Conservation (phyloP, 2,888 invertebrate species). For the Diplolepis rosae region DNA sequence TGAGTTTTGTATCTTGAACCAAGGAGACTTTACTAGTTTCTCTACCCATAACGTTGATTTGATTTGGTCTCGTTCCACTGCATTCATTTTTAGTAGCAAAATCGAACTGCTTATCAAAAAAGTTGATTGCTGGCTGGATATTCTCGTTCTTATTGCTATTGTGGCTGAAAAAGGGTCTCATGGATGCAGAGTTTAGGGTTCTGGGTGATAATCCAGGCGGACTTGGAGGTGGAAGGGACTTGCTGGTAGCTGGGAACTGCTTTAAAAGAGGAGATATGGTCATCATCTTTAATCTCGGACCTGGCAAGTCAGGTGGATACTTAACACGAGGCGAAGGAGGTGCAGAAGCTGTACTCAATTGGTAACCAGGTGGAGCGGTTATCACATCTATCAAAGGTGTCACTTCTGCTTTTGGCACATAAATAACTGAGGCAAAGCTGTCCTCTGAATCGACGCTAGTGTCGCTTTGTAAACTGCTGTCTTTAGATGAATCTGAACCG, state of each 20-base stretch:
- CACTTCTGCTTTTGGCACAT: slow-evolving; percentile 87
- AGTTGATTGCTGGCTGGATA: slow-evolving; percentile 3
- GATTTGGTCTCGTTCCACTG: slow-evolving; percentile 37
- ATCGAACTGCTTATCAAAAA: slow-evolving; percentile 36
- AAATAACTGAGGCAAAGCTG: slow-evolving; percentile 94
- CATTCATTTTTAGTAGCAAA: slow-evolving; percentile 33
- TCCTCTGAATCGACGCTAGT: slow-evolving; percentile 96
- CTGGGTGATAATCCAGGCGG: slow-evolving; percentile 66
- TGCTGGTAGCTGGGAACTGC: slow-evolving; percentile 78
- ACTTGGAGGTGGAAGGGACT: slow-evolving; percentile 74
- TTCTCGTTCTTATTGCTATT: slow-evolving; percentile 39
- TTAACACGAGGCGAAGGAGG: slow-evolving; percentile 86
- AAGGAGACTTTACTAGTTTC: slow-evolving; percentile 29
- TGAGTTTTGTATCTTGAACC: slow-evolving; percentile 42
- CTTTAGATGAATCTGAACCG: slow-evolving; percentile 91
- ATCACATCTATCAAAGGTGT: slow-evolving; percentile 60
- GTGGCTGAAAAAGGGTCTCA: slow-evolving; percentile 53
- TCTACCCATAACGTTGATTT: not conserved
- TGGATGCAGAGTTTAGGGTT: slow-evolving; percentile 53
- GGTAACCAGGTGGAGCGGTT: slow-evolving; percentile 71
- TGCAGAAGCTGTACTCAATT: slow-evolving; percentile 81
- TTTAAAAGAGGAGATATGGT: slow-evolving; percentile 76
- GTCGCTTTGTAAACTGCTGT: slow-evolving; percentile 93
- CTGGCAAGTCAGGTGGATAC: slow-evolving; percentile 80
- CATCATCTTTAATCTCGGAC: slow-evolving; percentile 81